Evolutionary conservation across 1,140 invertebrate species (phyloP), one percentile per base, ranked within the genome.

Genomic region (Magallana ariakensis): DNA sequence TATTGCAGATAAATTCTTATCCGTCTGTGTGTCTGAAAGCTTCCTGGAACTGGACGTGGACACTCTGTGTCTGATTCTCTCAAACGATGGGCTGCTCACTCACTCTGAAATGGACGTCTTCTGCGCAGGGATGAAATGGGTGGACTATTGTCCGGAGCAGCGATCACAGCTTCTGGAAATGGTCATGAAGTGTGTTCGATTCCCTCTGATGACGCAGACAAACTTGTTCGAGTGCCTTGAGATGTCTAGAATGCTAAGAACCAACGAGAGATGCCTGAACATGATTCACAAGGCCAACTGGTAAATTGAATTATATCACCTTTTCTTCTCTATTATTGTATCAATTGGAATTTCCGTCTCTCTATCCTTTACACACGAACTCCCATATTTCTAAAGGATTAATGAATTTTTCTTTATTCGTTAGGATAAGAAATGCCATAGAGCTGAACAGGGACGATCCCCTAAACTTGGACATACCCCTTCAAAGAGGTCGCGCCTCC

Each of bases 261-360:
- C 57, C 46, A 46, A 81, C 53, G 56, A 81, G 1, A 54, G 9
- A 16, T 82, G 84, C 26, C 9, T 80, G 3, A n/a, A 81, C 33
- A 83, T 85, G 56, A 80, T 88, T 22, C 58, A 83, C 15, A 55
- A 58, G 11, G 83, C 87, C 13, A 88, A 85, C 62, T 88, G 87
- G 87, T 88, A 82, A 57, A 57, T 87, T 10, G 19, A 26, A 0
- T 26, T 16, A 10, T 8, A 46, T 22, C 22, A 15, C 70, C n/a
- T 9, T 46, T 55, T 55, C 19, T 62, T 82, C 9, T 55, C 16
- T 55, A 19, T n/a, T 56, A 82, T 16, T 33, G 19, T 26, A 15
- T 81, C 10, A 9, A 33, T 33, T 19, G 4, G 15, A 1, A 11
- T 75, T 26, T 2, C 19, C 11, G 19, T 75, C 33, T 15, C 22